phyloP scores from a whole-genome alignment of 30 jellyfish, hydroid and myxozoan genomes.

The Turritopsis dohrnii region DNA sequence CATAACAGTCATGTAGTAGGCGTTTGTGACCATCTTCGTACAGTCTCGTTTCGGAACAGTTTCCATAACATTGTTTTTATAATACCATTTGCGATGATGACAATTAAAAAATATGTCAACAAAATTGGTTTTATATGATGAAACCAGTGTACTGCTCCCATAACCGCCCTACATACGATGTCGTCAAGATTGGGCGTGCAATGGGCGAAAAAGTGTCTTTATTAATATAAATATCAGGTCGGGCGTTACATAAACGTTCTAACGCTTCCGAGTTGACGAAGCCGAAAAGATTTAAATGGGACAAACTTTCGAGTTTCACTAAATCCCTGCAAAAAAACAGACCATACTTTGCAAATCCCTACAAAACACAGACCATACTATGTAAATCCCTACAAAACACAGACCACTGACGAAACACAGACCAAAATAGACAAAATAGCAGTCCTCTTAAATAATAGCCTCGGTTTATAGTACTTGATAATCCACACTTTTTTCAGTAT shows the following conservation, averaged over 20 bases:
- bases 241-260: conserved; percentile 17
- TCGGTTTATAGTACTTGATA: background rate
- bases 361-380: too few species aligned
- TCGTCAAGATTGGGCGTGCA: conserved; percentile 30
- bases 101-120: too few species aligned
- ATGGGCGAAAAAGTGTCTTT: conserved; percentile 31
- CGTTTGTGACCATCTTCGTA: too few species aligned
- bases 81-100: too few species aligned
- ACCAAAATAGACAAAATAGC: background rate
- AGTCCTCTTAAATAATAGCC: background rate
- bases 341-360: too few species aligned
- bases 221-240: conserved; percentile 31
- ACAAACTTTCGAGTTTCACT: background rate
- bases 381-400: too few species aligned
- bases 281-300: conserved; percentile 30
- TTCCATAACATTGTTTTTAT: too few species aligned
- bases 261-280: conserved; percentile 33
- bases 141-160: conserved; percentile 39
- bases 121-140: conserved; percentile 7
- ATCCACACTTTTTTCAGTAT: background rate
- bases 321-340: conserved; percentile 20
- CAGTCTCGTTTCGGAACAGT: too few species aligned
- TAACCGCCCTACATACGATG: conserved; percentile 25
- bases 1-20: too few species aligned
- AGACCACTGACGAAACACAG: too few species aligned